Conservation (phyloP, 2,888 invertebrate genomes). For the Empis stercorea region DNA sequence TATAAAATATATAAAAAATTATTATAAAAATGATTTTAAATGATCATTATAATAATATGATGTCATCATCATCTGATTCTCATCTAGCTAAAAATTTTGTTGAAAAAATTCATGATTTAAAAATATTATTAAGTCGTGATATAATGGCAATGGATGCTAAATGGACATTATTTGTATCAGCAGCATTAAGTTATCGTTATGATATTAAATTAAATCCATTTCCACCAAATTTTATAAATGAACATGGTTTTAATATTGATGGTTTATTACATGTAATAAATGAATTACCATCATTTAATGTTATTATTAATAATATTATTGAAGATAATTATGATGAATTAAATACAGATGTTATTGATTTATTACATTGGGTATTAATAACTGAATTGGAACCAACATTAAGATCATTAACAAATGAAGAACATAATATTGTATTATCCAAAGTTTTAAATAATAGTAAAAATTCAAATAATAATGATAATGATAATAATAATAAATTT, state of each 20-base stretch:
- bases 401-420: constrained; percentile 41
- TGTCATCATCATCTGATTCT: not conserved
- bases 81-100: constrained; percentile 14
- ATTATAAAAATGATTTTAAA: too few relatives aligned
- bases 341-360: constrained; percentile 43
- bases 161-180: constrained; percentile 66
- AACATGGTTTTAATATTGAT: constrained; percentile 46
- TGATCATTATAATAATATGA: too few relatives aligned
- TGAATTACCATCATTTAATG: constrained; percentile 36
- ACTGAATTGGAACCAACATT: constrained; percentile 47
- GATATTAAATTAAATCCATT: constrained; percentile 64
- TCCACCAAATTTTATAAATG: constrained; percentile 39
- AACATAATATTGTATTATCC: constrained; percentile 42
- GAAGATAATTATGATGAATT: constrained; percentile 28
- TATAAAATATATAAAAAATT: too few relatives aligned
- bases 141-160: constrained; percentile 56
- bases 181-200: constrained; percentile 62
- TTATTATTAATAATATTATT: constrained; percentile 33
- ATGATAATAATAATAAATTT: too few relatives aligned
- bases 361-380: constrained; percentile 54
- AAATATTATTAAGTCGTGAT: constrained; percentile 38
- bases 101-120: constrained; percentile 19
- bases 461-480: constrained; percentile 31
- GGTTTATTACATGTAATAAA: constrained; percentile 25
- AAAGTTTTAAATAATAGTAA: constrained; percentile 39